Evolutionary conservation across 1,140 invertebrate species (phyloP), one percentile per base, ranked within the genome.

Genomic region (Sinonovacula constricta): DNA sequence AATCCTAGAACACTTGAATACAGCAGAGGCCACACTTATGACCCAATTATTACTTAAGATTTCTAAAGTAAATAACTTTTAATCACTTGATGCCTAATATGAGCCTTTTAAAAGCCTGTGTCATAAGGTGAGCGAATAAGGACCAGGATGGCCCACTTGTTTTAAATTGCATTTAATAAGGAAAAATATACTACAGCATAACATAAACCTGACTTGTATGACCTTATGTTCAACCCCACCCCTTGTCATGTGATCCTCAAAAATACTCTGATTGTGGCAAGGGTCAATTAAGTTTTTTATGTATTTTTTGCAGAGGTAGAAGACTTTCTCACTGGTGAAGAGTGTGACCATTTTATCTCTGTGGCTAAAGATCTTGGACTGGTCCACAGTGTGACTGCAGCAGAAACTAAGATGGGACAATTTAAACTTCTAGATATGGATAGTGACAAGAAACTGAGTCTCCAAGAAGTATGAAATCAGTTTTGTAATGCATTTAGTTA

Each of bases 281-380:
- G 15, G 26, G 22, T 28, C 39, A 24, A 14, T 26, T 14, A 59
- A n/a, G 7, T 22, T 26, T 28, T 0, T 26, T 15, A 54, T 31
- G 15, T 62, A 26, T 62, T 66, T 65, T 33, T 80, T 65, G 2
- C 36, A 82, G 81, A 82, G 62, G 60, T 82, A 5, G 36, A 54
- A 26, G 56, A 80, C 28, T 76, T 82, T 28, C 65, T 82, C 4
- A 65, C 59, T 12, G 56, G 36, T 31, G 71, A 71, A 26, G 81
- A 82, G 66, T 80, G 81, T 70, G 65, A 80, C 22, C 77, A 82
- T 76, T 80, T 82, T 15, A 70, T 75, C 2, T 12, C 30, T 14
- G 45, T 76, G 24, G 81, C 81, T 26, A 75, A 75, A n/a, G 14
- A 79, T n/a, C 51, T 49, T 34, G 81, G 81, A 31, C 31, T 82